Evolutionary conservation across 2,888 invertebrate species (phyloP), one percentile per base, ranked within the genome.

Genomic region (Charanyca ferruginea): DNA sequence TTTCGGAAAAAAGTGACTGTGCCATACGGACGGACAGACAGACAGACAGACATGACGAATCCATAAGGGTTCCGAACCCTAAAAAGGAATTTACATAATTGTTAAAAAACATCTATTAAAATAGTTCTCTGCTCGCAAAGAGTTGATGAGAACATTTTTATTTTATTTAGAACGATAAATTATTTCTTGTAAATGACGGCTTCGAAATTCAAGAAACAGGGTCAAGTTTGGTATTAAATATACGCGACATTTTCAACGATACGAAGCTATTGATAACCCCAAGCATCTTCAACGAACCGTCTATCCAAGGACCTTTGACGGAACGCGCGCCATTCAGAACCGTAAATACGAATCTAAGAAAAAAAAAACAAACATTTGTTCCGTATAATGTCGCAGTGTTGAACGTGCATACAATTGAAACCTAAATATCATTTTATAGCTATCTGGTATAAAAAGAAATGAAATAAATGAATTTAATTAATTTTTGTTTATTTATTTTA

Each of bases 321-420:
- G 35, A 72, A 60, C 55, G 18, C 52, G 45, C n/a, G 9, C 28
- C 20, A 54, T 75, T 54, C 53, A 22, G 16, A 3, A 18, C 6
- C 5, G 11, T 2, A 51, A 20, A 66, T 38, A 25, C 23, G 22
- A 42, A 53, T 28, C 16, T 18, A 20, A 1, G 18, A n/a, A 20
- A 20, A 25, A 51, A 35, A 18, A 25, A 44, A 23, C 35, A 22
- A 54, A 25, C 18, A 41, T 42, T 45, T 41, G 28, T 38, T 25
- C 23, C n/a, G 18, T 20, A 35, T 52, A 1, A 25, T 4, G 41
- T 13, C 22, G 1, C 22, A 20, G 16, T 49, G 51, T 51, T 54
- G 28, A 28, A 54, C 0, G 16, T 22, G n/a, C 22, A 28, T 22
- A 22, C 25, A 35, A 25, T 48, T 8, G 16, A 18, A 62, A 45